phyloP scores from a whole-genome alignment of 2,888 invertebrate genomes.

The Megamerina dolium region DNA sequence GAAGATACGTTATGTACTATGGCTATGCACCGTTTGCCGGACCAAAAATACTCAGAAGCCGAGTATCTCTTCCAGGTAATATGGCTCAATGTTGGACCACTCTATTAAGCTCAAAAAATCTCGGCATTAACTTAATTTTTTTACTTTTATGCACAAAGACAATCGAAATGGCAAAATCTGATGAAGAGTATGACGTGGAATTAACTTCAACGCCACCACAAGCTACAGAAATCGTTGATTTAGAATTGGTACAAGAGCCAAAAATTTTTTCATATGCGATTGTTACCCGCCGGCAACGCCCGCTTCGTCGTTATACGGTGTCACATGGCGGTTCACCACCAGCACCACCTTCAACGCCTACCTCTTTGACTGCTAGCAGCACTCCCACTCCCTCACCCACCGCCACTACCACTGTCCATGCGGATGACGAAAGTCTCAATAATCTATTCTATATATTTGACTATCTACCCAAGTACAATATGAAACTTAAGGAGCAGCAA shows the following conservation, averaged over 20 bases:
- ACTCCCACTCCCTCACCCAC: constrained; percentile 24
- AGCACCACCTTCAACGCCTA: constrained; percentile 43
- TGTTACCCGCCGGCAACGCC: constrained; percentile 22
- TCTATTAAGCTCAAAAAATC: neutral
- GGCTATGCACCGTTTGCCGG: constrained; percentile 25
- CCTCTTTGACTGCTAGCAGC: constrained; percentile 37
- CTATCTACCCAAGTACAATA: constrained; percentile 30
- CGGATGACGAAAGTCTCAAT: constrained; percentile 23
- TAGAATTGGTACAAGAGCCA: constrained; percentile 19
- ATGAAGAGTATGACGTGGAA: constrained; percentile 25
- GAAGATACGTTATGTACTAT: constrained; percentile 9
- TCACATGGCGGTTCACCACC: constrained; percentile 35
- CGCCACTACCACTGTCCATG: constrained; percentile 16
- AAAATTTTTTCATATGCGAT: constrained; percentile 22
- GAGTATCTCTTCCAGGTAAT: constrained; percentile 28
- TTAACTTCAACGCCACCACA: constrained; percentile 22
- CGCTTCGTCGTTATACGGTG: constrained; percentile 40
- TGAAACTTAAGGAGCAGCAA: constrained; percentile 35
- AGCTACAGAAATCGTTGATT: constrained; percentile 19
- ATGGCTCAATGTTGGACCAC: neutral
- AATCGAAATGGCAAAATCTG: constrained; percentile 31
- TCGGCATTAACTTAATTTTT: no score
- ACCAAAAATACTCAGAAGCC: constrained; percentile 27
- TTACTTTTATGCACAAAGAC: constrained; percentile 15
- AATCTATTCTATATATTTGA: constrained; percentile 27